phyloP scores from a whole-genome alignment of 2,797 vertebrate species.

The Choloepus didactylus region DNA sequence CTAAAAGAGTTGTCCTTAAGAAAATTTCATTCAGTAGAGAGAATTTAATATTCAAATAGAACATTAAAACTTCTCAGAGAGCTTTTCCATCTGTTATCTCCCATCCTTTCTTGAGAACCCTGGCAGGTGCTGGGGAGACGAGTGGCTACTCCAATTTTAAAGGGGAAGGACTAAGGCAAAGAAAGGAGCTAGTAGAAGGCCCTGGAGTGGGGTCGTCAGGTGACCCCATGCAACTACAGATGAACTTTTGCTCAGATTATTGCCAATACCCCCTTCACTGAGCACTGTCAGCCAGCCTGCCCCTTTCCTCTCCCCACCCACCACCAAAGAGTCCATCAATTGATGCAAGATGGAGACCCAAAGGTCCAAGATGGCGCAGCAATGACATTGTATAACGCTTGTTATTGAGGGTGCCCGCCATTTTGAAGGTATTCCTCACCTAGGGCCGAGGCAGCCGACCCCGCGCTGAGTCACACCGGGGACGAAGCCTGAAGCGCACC shows the following conservation, averaged over 20 bases:
- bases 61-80: neutral
- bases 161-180: rapidly evolving
- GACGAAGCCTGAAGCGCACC: neutral
- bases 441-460: neutral
- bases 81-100: neutral
- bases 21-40: conserved; percentile 29
- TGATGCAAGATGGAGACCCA: neutral
- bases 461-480: rapidly evolving
- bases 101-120: neutral
- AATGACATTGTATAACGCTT: neutral
- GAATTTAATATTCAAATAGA: neutral
- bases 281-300: neutral
- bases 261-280: neutral
- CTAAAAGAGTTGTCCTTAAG: neutral
- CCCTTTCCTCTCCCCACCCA: neutral
- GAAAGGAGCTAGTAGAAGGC: no score
- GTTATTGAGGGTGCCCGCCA: neutral
- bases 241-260: neutral
- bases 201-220: neutral
- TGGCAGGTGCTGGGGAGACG: rapidly evolving
- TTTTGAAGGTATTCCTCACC: neutral
- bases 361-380: neutral
- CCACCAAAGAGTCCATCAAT: neutral
- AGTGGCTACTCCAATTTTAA: neutral
- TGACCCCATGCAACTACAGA: neutral